Evolutionary conservation across 30 jellyfish, hydroid and myxozoan genomes (phyloP).

Genomic region (Pseudorhiza aurosa): DNA sequence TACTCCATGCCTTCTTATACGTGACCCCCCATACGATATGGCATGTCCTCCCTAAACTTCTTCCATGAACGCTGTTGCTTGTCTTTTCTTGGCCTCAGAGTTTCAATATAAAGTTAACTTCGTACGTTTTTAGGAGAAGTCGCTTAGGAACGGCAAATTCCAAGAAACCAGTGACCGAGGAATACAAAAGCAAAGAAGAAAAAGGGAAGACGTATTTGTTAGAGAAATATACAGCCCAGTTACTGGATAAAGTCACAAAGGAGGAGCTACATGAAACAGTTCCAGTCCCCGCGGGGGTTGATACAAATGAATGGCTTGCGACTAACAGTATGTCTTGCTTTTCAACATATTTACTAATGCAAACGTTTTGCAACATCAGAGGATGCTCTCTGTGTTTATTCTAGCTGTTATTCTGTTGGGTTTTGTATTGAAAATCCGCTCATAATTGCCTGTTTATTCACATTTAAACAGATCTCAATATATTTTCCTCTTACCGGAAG

Average conservation of each 20-base stretch:
- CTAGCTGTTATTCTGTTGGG: too few species aligned
- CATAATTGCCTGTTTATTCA: too few species aligned
- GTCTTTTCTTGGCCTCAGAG: too few species aligned
- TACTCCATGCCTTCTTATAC: too few species aligned
- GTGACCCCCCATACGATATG: too few species aligned
- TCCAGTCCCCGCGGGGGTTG: conserved; percentile 96
- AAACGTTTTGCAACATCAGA: background rate
- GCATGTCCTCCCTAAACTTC: too few species aligned
- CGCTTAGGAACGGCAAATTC: conserved; percentile 71
- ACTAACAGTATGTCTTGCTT: conserved; percentile 78
- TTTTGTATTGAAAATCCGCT: too few species aligned
- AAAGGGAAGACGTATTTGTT: conserved; percentile 82
- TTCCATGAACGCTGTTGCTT: too few species aligned
- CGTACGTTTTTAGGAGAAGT: conserved; percentile 69
- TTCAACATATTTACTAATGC: background rate
- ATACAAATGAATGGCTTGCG: conserved; percentile 97
- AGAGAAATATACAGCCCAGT: conserved; percentile 67
- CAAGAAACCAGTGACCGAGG: conserved; percentile 66
- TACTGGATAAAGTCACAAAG: conserved; percentile 73
- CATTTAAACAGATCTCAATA: too few species aligned
- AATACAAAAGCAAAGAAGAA: conserved; percentile 62
- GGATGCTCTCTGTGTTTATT: too few species aligned
- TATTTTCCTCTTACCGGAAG: too few species aligned
- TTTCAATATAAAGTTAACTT: too few species aligned
- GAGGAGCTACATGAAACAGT: conserved; percentile 88